phyloP scores from a whole-genome alignment of 1,140 invertebrate genomes.

The Grapholita molesta region DNA sequence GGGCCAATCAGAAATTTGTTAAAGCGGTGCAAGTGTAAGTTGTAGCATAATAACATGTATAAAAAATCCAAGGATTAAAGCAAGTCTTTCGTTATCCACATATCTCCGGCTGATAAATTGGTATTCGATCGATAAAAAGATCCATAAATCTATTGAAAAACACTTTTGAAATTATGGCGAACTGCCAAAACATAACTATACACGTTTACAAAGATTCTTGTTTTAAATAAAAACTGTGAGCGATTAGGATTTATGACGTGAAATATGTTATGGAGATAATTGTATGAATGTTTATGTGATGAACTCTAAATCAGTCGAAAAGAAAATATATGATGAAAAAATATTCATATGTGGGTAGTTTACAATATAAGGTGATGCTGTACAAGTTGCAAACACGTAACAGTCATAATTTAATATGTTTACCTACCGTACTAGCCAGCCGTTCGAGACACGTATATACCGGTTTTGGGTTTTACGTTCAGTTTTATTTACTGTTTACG shows the following conservation, averaged over 20 bases:
- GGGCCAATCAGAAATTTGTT: too few species aligned
- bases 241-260: background rate
- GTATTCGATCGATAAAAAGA: conserved; percentile 13
- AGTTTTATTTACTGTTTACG: too few species aligned
- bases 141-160: conserved; percentile 6
- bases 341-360: background rate
- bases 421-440: too few species aligned
- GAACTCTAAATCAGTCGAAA: background rate
- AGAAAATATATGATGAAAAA: background rate
- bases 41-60: too few species aligned
- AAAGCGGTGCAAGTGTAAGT: too few species aligned
- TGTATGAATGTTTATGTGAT: conserved; percentile 6
- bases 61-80: background rate
- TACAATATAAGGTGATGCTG: background rate
- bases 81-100: background rate
- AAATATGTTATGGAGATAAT: conserved; percentile 9
- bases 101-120: conserved; percentile 2
- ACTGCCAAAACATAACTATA: background rate
- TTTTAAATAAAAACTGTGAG: conserved; percentile 4
- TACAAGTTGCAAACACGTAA: background rate
- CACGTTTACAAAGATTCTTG: background rate
- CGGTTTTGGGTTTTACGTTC: too few species aligned
- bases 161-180: conserved; percentile 1
- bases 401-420: background rate
- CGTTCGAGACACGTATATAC: too few species aligned